Percentiles rank a stretch among this genome's conserved stretches.
Evolutionary conservation across 2,888 invertebrate species (phyloP).

Genomic region (Andrena bicolor): DNA sequence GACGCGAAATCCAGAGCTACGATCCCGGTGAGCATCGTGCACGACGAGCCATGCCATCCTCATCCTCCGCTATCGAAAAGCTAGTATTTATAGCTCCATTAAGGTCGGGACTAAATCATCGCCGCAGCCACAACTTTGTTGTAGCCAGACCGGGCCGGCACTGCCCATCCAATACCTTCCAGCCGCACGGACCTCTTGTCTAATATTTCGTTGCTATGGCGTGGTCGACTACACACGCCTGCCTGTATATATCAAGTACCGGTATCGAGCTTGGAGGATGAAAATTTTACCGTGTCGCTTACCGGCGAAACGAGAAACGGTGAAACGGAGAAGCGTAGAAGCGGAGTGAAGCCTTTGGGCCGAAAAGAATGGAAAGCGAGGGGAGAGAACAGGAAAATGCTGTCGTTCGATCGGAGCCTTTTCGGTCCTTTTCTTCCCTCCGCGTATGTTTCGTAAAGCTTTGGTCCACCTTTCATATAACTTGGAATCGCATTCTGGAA

Average conservation of each 20-base stretch:
- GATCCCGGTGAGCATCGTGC: slow-evolving; percentile 63
- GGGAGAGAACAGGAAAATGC: slow-evolving; percentile 46
- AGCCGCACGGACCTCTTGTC: slow-evolving; percentile 80
- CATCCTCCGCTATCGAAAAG: slow-evolving; percentile 86
- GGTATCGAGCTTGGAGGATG: slow-evolving; percentile 71
- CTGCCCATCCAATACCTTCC: slow-evolving; percentile 81
- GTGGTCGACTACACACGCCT: slow-evolving; percentile 76
- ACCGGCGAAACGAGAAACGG: slow-evolving; percentile 51
- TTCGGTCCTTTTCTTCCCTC: neutral
- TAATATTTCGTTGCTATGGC: slow-evolving; percentile 81
- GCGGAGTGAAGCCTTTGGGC: neutral
- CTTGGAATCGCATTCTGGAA: slow-evolving; percentile 33
- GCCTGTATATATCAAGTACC: slow-evolving; percentile 76
- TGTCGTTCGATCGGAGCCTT: slow-evolving; percentile 36
- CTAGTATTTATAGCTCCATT: slow-evolving; percentile 88
- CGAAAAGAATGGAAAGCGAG: neutral
- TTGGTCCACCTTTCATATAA: slow-evolving; percentile 15
- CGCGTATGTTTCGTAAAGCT: slow-evolving; percentile 24
- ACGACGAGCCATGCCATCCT: slow-evolving; percentile 69
- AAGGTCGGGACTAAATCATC: slow-evolving; percentile 88
- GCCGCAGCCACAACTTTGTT: slow-evolving; percentile 86
- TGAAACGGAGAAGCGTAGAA: slow-evolving; percentile 13
- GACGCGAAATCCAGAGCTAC: slow-evolving; percentile 65
- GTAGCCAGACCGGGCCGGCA: slow-evolving; percentile 75
- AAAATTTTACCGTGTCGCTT: slow-evolving; percentile 67